These are phyloP conservation scores for Agrenia bidenticulata DNA, from an alignment of 2,888 invertebrate species.

Conservation along the genomic window DNA sequence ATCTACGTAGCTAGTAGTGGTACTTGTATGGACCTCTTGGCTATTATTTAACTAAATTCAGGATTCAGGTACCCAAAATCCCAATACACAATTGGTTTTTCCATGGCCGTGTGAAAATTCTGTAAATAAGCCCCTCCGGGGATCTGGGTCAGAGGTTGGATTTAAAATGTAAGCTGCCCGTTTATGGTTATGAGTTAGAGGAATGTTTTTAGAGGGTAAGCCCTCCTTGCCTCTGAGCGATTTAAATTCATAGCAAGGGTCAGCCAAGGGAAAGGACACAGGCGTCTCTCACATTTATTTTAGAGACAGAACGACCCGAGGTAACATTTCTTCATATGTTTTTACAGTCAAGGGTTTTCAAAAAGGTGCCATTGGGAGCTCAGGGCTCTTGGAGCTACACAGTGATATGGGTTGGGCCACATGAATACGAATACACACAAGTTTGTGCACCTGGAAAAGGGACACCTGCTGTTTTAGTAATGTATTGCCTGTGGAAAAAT, in stretches of 20 bases:
- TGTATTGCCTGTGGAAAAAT: constrained; percentile 24
- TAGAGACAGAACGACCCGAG: no score
- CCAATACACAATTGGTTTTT: no score
- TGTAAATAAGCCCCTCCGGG: background rate
- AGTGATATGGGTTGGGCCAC: background rate
- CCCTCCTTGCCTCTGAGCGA: constrained; percentile 8
- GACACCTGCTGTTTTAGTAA: constrained; percentile 24
- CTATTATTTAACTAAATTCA: no score
- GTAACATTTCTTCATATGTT: no score
- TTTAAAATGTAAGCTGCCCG: constrained; percentile 8
- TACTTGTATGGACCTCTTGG: no score
- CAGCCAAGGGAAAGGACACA: no score
- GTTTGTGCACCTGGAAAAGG: constrained; percentile 22
- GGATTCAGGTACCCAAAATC: no score
- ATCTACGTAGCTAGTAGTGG: no score
- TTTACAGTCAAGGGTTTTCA: constrained; percentile 1
- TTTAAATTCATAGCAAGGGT: background rate
- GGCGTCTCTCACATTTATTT: no score
- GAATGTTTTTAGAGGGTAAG: constrained; percentile 3
- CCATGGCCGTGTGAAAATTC: background rate
- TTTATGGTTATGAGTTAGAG: constrained; percentile 9
- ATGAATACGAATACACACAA: background rate
- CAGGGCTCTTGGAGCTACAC: background rate
- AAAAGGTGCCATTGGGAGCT: constrained; percentile 20
- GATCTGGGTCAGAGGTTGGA: constrained; percentile 15